Evolutionary conservation across 2,797 vertebrate species (phyloP).

Genomic region (Astyanax mexicanus): DNA sequence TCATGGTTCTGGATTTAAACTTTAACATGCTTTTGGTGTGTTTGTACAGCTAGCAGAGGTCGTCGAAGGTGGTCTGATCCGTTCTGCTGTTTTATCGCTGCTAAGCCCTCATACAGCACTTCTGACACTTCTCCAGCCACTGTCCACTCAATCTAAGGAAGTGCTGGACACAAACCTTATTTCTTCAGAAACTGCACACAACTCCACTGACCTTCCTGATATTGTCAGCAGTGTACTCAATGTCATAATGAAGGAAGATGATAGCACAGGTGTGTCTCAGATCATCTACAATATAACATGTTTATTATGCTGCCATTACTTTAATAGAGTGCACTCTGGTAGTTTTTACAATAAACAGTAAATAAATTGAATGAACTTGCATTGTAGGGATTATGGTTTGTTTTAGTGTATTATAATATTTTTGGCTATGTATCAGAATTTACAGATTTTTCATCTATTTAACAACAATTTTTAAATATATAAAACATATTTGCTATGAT

Average conservation of each 20-base stretch:
- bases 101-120: constrained; percentile 79
- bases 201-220: constrained; percentile 74
- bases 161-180: constrained; percentile 48
- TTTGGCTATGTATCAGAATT: too few species aligned
- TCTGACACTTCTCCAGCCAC: constrained; percentile 79
- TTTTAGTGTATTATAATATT: too few species aligned
- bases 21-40: neutral
- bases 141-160: constrained; percentile 54
- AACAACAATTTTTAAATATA: too few species aligned
- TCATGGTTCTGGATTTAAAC: too few species aligned
- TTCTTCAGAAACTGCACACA: constrained; percentile 59
- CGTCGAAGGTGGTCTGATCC: constrained; percentile 65
- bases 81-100: constrained; percentile 84
- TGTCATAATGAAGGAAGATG: constrained; percentile 68
- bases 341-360: neutral
- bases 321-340: neutral
- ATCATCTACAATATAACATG: neutral
- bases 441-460: too few species aligned
- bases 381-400: neutral
- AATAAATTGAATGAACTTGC: neutral
- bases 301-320: neutral
- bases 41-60: constrained; percentile 82
- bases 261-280: constrained; percentile 46
- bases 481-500: too few species aligned
- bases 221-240: constrained; percentile 81